phyloP scores from a whole-genome alignment of 1,140 invertebrate genomes.

The Lerema accius region DNA sequence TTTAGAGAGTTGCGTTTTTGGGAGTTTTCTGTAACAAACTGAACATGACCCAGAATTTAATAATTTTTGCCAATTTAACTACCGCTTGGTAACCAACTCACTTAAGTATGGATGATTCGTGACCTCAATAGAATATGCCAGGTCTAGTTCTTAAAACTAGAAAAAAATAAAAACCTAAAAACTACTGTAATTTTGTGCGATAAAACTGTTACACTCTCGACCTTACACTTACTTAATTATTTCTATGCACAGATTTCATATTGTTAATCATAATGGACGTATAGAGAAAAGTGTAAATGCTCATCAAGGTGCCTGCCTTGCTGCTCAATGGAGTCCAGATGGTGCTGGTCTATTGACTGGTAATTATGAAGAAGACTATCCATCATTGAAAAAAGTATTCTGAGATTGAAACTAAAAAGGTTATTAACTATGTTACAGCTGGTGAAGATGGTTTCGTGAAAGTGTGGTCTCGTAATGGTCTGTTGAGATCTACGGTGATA shows the following conservation, averaged over 20 bases:
- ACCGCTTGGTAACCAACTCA: too few species aligned
- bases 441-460: constrained; percentile 98
- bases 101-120: too few species aligned
- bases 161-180: too few species aligned
- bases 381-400: constrained; percentile 3
- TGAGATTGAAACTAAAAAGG: constrained; percentile 28
- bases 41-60: too few species aligned
- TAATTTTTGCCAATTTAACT: too few species aligned
- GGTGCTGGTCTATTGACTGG: constrained; percentile 95
- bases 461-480: constrained; percentile 98
- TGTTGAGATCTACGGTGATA: constrained; percentile 95
- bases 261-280: constrained; percentile 93
- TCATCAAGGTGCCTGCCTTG: constrained; percentile 95
- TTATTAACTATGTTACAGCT: constrained; percentile 85
- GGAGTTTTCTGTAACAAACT: too few species aligned
- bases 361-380: constrained; percentile 36
- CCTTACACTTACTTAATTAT: background rate
- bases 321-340: constrained; percentile 95
- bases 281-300: constrained; percentile 97
- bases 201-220: background rate
- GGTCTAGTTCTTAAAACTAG: too few species aligned
- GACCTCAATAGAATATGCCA: too few species aligned
- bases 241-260: constrained; percentile 87
- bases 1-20: too few species aligned
- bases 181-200: too few species aligned